These are phyloP conservation scores for Ursus arctos DNA, from an alignment of 2,113 vertebrate genomes.

Conservation along the genomic window DNA sequence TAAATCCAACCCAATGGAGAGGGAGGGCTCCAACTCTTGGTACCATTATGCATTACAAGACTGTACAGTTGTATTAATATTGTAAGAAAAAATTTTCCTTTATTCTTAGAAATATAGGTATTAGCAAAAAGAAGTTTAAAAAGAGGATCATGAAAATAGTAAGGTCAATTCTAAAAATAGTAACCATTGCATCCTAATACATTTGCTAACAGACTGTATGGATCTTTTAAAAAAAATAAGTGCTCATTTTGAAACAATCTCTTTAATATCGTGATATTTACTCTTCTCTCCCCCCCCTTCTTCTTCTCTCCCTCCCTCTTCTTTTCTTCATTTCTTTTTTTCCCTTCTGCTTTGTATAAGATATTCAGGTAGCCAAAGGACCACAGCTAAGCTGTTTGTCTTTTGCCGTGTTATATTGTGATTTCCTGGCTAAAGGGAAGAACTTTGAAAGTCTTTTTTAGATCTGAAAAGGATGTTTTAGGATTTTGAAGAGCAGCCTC, in stretches of 20 bases:
- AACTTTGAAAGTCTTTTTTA: slow-evolving; percentile 25
- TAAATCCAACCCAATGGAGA: not conserved
- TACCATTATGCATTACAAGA: not conserved
- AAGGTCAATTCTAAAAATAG: not conserved
- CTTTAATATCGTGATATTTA: not conserved
- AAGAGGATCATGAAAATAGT: not conserved
- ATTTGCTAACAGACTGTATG: not conserved
- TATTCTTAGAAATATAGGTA: not conserved
- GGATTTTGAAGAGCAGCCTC: not conserved
- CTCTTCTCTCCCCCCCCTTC: not conserved
- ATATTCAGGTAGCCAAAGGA: not conserved
- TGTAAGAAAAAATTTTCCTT: not conserved
- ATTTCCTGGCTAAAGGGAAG: not conserved
- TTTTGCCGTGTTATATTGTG: not conserved
- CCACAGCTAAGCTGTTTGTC: not conserved
- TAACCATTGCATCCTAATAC: not conserved
- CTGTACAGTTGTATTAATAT: not conserved
- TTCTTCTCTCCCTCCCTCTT: no score
- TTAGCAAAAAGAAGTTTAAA: slow-evolving; percentile 5
- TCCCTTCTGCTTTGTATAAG: not conserved
- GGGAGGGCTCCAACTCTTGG: not conserved
- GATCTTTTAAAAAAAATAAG: not conserved
- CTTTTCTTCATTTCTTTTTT: not conserved
- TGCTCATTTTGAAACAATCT: not conserved
- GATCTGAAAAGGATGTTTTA: not conserved